phyloP scores from a whole-genome alignment of 2,797 vertebrate species.

The Coregonus suidteri region DNA sequence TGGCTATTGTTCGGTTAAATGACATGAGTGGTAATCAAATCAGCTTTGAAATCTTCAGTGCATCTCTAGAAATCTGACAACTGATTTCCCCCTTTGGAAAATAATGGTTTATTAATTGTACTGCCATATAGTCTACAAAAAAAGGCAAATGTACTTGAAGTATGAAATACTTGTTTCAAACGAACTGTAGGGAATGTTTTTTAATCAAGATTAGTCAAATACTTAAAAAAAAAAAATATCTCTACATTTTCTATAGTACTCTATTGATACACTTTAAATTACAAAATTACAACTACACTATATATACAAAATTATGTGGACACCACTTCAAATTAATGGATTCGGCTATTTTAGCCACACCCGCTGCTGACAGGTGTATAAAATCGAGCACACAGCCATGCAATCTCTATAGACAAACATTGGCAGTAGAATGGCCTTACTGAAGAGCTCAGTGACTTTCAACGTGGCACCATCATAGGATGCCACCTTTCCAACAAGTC shows the following conservation, averaged over 20 bases:
- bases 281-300: too few species aligned
- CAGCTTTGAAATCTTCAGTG: slow-evolving; percentile 15
- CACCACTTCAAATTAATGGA: too few species aligned
- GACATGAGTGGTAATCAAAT: slow-evolving; percentile 29
- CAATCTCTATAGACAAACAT: too few species aligned
- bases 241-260: background rate
- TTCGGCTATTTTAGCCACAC: too few species aligned
- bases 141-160: background rate
- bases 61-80: slow-evolving; percentile 30
- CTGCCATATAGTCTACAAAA: background rate
- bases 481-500: too few species aligned
- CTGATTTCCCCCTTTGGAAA: slow-evolving; percentile 6
- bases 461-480: too few species aligned
- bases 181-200: background rate
- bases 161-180: slow-evolving; percentile 16
- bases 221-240: background rate
- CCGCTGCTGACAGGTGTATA: too few species aligned
- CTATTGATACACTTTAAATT: background rate
- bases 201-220: background rate
- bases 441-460: too few species aligned
- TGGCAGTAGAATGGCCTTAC: too few species aligned
- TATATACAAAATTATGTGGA: too few species aligned
- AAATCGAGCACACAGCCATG: too few species aligned
- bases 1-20: slow-evolving; percentile 31
- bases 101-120: background rate